phyloP scores from a whole-genome alignment of 2,888 invertebrate species.

The Spicauda simplicius region DNA sequence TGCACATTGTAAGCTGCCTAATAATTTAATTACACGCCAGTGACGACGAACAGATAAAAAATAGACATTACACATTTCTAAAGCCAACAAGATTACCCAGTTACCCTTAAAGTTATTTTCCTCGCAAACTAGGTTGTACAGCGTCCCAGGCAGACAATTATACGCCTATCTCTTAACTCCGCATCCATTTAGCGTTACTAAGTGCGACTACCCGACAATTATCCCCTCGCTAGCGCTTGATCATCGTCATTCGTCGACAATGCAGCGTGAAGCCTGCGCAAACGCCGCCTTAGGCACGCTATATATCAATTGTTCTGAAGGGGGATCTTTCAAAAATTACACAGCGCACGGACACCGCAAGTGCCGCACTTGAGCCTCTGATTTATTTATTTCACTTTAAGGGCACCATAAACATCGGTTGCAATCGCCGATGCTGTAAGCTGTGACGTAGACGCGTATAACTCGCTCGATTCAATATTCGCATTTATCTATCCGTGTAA shows the following conservation, averaged over 20 bases:
- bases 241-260: conserved; percentile 44
- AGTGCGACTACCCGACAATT: conserved; percentile 37
- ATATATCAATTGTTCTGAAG: conserved; percentile 63
- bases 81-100: no score
- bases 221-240: conserved; percentile 36
- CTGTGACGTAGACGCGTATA: background rate
- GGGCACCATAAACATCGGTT: conserved; percentile 59
- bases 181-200: conserved; percentile 37
- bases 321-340: conserved; percentile 68
- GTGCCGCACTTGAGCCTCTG: conserved; percentile 54
- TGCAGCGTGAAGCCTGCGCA: conserved; percentile 46
- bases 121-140: conserved; percentile 19
- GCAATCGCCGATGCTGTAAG: conserved; percentile 10
- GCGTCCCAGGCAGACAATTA: conserved; percentile 28
- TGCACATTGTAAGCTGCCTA: no score
- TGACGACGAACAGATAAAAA: no score
- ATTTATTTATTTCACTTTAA: conserved; percentile 80
- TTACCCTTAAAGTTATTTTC: background rate
- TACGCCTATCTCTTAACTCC: conserved; percentile 32
- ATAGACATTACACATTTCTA: no score
- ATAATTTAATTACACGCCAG: no score
- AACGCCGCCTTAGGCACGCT: conserved; percentile 52
- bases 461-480: conserved; percentile 6
- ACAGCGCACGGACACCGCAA: conserved; percentile 52
- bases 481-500: background rate